phyloP scores from a whole-genome alignment of 2,797 vertebrate species.

The Clarias fuscus region DNA sequence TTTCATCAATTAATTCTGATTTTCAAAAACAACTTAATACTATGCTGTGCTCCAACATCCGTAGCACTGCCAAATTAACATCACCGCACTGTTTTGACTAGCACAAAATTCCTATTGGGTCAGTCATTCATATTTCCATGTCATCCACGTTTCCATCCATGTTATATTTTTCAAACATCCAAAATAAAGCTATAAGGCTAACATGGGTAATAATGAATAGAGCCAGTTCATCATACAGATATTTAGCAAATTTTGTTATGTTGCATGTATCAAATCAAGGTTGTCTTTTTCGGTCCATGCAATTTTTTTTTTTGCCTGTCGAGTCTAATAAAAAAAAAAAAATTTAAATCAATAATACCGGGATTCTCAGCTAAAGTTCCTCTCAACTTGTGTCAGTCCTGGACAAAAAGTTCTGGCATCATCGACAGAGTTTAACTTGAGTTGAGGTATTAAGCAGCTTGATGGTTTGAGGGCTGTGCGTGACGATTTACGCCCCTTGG shows the following conservation, averaged over 20 bases:
- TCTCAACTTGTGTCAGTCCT: neutral
- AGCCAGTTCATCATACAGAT: neutral
- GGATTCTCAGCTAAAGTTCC: neutral
- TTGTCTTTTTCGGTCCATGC: neutral
- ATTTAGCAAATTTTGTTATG: neutral
- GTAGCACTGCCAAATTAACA: too few species aligned
- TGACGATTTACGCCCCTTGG: neutral
- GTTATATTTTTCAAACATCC: too few species aligned
- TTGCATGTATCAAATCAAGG: neutral
- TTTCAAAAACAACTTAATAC: too few species aligned
- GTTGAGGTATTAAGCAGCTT: constrained; percentile 11
- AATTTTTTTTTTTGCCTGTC: neutral
- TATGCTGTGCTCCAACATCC: too few species aligned
- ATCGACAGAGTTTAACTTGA: neutral
- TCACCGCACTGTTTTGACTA: too few species aligned
- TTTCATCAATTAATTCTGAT: too few species aligned
- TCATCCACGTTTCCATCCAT: too few species aligned
- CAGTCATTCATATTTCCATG: too few species aligned
- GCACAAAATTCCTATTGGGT: too few species aligned
- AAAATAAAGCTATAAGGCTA: neutral
- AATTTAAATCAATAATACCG: neutral
- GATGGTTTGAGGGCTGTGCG: neutral
- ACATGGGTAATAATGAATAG: neutral
- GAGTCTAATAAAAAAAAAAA: neutral
- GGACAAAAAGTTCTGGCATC: neutral